These are phyloP conservation scores for Mechanitis messenoides DNA, from an alignment of 2,888 invertebrate genomes.

Conservation along the genomic window DNA sequence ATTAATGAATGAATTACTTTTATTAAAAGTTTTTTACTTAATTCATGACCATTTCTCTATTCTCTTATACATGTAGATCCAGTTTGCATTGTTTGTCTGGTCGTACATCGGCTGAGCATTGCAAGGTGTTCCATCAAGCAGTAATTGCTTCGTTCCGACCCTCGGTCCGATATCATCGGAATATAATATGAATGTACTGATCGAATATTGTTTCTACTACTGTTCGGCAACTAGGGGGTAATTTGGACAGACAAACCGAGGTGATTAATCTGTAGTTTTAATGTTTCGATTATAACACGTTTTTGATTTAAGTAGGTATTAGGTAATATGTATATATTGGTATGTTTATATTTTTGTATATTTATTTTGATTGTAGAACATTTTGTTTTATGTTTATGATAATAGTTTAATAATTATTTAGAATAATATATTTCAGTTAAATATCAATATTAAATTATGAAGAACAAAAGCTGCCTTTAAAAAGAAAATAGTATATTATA, in stretches of 20 bases:
- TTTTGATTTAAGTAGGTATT: not conserved
- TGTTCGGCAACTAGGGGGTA: slow-evolving; percentile 17
- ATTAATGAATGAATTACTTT: not conserved
- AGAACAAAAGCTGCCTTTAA: not conserved
- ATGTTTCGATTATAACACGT: not conserved
- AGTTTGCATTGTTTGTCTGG: slow-evolving; percentile 27
- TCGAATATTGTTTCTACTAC: slow-evolving; percentile 28
- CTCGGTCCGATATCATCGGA: slow-evolving; percentile 22
- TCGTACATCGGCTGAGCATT: slow-evolving; percentile 31
- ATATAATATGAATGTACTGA: slow-evolving; percentile 30
- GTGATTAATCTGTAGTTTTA: not conserved
- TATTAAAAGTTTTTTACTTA: not conserved
- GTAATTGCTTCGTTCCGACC: slow-evolving; percentile 67
- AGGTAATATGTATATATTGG: too few relatives aligned
- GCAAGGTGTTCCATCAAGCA: slow-evolving; percentile 64
- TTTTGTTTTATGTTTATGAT: too few relatives aligned
- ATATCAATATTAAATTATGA: too few relatives aligned
- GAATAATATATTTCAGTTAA: too few relatives aligned
- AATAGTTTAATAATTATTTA: too few relatives aligned
- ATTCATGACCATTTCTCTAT: too few relatives aligned
- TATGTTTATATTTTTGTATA: too few relatives aligned
- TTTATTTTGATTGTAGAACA: too few relatives aligned
- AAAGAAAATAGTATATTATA: not conserved
- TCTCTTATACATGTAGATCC: slow-evolving; percentile 8
- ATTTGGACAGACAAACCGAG: not conserved